Conservation (phyloP, 1,140 invertebrate species). For the Polypedilum pembai region DNA sequence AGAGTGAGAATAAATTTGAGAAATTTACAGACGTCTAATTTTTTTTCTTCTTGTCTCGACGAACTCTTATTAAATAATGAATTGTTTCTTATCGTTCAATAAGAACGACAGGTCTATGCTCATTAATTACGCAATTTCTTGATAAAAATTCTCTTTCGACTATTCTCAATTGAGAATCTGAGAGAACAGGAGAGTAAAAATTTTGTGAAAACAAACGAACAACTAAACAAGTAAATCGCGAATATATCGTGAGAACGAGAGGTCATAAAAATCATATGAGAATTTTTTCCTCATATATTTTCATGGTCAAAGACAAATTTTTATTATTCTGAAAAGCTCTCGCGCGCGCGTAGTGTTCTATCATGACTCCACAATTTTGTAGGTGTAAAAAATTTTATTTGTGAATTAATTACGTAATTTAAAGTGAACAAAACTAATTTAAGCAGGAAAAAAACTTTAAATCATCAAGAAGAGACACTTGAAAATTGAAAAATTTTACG, state of each 20-base stretch:
- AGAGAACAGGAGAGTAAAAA: background rate
- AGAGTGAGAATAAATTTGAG: background rate
- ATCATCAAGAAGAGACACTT: background rate
- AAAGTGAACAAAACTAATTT: background rate
- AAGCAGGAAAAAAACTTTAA: background rate
- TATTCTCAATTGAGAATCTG: background rate
- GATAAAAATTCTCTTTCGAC: too few species aligned
- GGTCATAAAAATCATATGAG: conserved; percentile 22
- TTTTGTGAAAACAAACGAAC: too few species aligned
- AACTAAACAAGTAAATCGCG: too few species aligned
- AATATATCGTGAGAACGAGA: background rate
- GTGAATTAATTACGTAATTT: conserved; percentile 24
- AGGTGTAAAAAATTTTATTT: background rate
- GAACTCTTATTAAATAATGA: too few species aligned
- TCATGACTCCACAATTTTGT: background rate
- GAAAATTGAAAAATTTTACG: too few species aligned
- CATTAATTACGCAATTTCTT: too few species aligned
- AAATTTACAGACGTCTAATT: background rate
- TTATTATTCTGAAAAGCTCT: background rate
- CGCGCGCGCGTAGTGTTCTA: background rate
- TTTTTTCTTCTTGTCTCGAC: background rate
- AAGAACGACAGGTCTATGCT: too few species aligned
- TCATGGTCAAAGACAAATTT: conserved; percentile 23
- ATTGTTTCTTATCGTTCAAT: too few species aligned
- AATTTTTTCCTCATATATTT: background rate